Evolutionary conservation across 2,113 vertebrate species (phyloP).

Genomic region (Spermophilus dauricus): DNA sequence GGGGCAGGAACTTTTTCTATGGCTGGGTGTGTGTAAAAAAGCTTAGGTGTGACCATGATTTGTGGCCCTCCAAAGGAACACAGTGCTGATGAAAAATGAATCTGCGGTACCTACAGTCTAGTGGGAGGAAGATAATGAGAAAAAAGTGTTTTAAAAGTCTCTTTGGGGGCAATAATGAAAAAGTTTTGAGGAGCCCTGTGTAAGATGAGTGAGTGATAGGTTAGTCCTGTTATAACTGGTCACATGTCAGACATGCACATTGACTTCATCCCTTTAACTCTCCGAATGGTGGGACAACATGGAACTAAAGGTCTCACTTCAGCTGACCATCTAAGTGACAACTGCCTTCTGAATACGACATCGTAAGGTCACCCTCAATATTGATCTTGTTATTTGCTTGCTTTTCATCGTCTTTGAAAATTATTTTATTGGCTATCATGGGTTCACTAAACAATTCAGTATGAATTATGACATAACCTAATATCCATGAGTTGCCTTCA

Average conservation of each 20-base stretch:
- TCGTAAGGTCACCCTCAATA: background rate
- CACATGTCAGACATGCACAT: background rate
- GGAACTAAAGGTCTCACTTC: constrained; percentile 24
- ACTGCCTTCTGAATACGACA: constrained; percentile 18
- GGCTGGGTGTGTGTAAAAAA: background rate
- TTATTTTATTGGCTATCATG: background rate
- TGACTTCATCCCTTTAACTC: background rate
- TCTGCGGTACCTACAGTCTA: background rate
- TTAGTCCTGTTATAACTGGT: background rate
- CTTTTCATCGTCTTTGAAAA: background rate
- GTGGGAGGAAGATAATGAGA: background rate
- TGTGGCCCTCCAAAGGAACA: background rate
- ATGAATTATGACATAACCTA: background rate
- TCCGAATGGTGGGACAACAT: background rate
- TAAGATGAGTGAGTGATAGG: background rate
- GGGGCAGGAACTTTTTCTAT: background rate
- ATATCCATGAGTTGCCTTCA: background rate
- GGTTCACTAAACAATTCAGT: background rate
- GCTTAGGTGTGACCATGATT: background rate
- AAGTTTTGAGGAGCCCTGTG: background rate
- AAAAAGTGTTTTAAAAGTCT: background rate
- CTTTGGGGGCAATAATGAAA: background rate
- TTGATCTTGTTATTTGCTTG: background rate
- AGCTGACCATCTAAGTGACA: background rate
- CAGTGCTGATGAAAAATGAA: background rate